A percentile compares a stretch with the other conserved stretches of the same genome.
These are phyloP conservation scores for Remorina albescens DNA, from an alignment of 2,797 vertebrate genomes.

Conservation along the genomic window DNA sequence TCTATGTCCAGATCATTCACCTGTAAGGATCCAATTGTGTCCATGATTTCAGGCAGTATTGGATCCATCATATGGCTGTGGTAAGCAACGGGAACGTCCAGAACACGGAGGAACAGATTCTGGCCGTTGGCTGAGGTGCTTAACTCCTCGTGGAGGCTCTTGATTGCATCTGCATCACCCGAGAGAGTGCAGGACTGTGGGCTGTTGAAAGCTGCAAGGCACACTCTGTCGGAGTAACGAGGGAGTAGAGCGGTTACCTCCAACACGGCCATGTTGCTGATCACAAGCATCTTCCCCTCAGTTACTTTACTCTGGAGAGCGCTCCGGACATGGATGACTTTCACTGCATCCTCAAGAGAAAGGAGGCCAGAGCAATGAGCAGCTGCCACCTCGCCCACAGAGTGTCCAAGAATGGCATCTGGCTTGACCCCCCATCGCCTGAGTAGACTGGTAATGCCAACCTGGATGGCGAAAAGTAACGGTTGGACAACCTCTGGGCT, in stretches of 20 bases:
- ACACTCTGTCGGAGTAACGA: slow-evolving; percentile 77
- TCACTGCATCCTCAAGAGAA: slow-evolving; percentile 88
- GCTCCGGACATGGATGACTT: slow-evolving; percentile 88
- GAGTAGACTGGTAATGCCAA: slow-evolving; percentile 85
- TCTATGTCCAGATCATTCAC: slow-evolving; percentile 74
- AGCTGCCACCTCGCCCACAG: slow-evolving; percentile 90
- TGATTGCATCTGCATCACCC: slow-evolving; percentile 83
- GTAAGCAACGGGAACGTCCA: slow-evolving; percentile 88
- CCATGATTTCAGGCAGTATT: slow-evolving; percentile 80
- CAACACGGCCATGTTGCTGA: slow-evolving; percentile 86
- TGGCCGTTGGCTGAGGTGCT: slow-evolving; percentile 70
- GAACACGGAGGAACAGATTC: slow-evolving; percentile 85
- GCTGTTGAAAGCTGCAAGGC: slow-evolving; percentile 89
- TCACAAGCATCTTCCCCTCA: slow-evolving; percentile 89
- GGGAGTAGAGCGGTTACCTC: slow-evolving; percentile 79
- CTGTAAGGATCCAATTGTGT: slow-evolving; percentile 78
- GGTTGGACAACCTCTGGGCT: slow-evolving; percentile 84
- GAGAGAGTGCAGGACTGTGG: slow-evolving; percentile 89
- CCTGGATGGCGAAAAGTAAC: slow-evolving; percentile 90
- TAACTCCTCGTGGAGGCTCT: slow-evolving; percentile 75
- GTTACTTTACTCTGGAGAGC: slow-evolving; percentile 84
- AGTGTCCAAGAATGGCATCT: slow-evolving; percentile 84
- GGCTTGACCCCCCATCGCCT: slow-evolving; percentile 88
- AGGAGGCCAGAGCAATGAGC: slow-evolving; percentile 89
- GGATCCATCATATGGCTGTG: slow-evolving; percentile 91